phyloP scores from a whole-genome alignment of 2,797 vertebrate species.

The Pantherophis alleghaniensis region DNA sequence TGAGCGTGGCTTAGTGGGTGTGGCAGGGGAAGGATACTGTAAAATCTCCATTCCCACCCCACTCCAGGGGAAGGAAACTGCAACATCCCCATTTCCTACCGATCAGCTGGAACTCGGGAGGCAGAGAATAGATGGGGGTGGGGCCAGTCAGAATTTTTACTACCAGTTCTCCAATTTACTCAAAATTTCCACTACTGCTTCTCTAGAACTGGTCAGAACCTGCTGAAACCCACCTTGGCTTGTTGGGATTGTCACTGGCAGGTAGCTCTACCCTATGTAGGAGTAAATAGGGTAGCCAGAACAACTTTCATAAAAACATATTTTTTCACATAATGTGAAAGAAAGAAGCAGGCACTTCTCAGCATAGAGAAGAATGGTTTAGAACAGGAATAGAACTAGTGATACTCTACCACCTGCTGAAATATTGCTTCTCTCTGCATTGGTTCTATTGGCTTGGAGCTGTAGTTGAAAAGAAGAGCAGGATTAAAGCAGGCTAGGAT shows the following conservation, averaged over 20 bases:
- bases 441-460: neutral
- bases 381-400: neutral
- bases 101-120: too few relatives aligned
- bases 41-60: too few relatives aligned
- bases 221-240: too few relatives aligned
- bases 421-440: neutral
- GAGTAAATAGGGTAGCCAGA: neutral
- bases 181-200: too few relatives aligned
- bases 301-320: neutral
- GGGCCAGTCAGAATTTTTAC: too few relatives aligned
- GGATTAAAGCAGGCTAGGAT: neutral
- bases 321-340: neutral
- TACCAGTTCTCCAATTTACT: too few relatives aligned
- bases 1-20: too few relatives aligned
- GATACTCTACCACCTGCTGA: neutral
- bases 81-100: too few relatives aligned
- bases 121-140: too few relatives aligned
- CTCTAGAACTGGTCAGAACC: too few relatives aligned
- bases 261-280: neutral
- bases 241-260: neutral
- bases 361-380: neutral
- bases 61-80: too few relatives aligned
- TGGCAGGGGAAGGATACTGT: too few relatives aligned
- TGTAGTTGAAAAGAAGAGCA: neutral
- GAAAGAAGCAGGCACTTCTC: neutral